Conservation (phyloP, 2,113 vertebrate species). For the Leiothrix lutea region DNA sequence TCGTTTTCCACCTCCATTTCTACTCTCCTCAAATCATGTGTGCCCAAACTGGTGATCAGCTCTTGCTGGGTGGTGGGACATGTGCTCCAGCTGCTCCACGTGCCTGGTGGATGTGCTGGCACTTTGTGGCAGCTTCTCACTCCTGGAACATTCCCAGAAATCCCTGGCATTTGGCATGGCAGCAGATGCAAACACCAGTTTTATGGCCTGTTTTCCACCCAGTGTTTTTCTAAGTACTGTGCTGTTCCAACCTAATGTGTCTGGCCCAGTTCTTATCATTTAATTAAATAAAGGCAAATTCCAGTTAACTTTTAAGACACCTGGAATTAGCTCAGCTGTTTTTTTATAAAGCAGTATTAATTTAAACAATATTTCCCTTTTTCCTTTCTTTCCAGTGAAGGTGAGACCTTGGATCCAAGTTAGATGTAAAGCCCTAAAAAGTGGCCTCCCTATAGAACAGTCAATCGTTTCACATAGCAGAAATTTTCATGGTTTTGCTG, state of each 20-base stretch:
- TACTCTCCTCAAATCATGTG: not conserved
- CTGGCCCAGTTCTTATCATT: not conserved
- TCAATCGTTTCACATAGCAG: not conserved
- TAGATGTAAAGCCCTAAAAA: not conserved
- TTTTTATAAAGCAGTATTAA: not conserved
- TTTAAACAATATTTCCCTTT: not conserved
- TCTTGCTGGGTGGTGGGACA: not conserved
- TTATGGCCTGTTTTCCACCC: not conserved
- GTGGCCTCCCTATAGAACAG: not conserved
- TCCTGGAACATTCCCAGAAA: not conserved
- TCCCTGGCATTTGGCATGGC: not conserved
- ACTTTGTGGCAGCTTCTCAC: not conserved
- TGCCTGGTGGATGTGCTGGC: not conserved
- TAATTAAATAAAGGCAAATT: slow-evolving; percentile 42
- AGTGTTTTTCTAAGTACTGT: not conserved
- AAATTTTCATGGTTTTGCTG: not conserved
- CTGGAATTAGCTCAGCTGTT: not conserved
- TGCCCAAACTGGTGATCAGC: not conserved
- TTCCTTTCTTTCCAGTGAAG: not conserved
- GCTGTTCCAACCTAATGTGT: not conserved
- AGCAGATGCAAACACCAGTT: slow-evolving; percentile 13
- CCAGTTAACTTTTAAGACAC: slow-evolving; percentile 3
- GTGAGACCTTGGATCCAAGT: not conserved
- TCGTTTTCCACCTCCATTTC: not conserved
- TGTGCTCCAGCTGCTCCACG: not conserved